Base-by-base conservation (phyloP, 2,113 vertebrate genomes). In the Nansenia antarctica region DNA sequence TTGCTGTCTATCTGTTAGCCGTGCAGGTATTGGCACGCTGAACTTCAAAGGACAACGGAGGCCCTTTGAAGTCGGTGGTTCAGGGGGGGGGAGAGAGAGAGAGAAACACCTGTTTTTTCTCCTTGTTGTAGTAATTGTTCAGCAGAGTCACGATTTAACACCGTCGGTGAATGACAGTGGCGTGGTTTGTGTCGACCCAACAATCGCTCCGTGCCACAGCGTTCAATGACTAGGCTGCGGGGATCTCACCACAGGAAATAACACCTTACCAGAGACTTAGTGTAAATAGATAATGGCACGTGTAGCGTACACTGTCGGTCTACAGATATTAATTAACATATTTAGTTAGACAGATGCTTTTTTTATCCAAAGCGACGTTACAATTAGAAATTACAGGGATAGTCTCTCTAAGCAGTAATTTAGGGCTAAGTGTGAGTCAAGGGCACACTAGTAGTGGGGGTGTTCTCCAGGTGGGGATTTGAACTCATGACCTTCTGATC, bases 11-110 rank as follows among this genome's bases (percentile, higher is more conserved):
- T 87, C 82, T 87, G 76, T 77, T 76, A n/a, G 70, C 61, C 1
- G 37, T 69, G 69, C 84, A 88, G 85, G 86, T 88, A 87, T 77
- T 68, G 82, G 69, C 73, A 75, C 26, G 24, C 39, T 15, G 9
- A 32, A 88, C 89, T 87, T 92, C 89, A 92, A 92, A 90, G 83
- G 73, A 62, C 39, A 27, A 71, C 26, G 2, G 6, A 31, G 29
- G 52, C 1, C 37, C 87, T 93, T 92, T 93, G 90, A 93, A 90
- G 90, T 86, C 37, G 3, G n/a, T n/a, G 52, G 67, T 30, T 70
- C 76, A 29, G 76, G n/a, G n/a, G n/a, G n/a, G n/a, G n/a, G n/a
- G n/a, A n/a, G n/a, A n/a, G n/a, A n/a, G n/a, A n/a, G n/a, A n/a
- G 77, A 83, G 70, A 89, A 80, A 85, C 82, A 78, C 78, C 84